Evolutionary conservation across 2,888 invertebrate genomes (phyloP), one percentile per base, ranked within the genome.

Genomic region (Odontothrips loti): DNA sequence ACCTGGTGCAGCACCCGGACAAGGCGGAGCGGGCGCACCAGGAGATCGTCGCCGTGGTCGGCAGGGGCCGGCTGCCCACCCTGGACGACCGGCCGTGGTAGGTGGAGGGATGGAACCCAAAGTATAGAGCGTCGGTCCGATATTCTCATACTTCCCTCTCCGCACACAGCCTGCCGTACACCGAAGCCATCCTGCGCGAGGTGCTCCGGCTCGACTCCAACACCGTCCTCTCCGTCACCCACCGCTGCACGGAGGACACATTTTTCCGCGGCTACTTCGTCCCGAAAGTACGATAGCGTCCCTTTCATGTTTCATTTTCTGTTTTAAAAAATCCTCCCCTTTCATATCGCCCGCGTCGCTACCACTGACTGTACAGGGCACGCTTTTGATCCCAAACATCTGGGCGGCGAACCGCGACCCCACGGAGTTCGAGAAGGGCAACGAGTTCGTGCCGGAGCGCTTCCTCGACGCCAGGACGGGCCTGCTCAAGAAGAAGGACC

Each of bases 381-480:
- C 91, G 0, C 84, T 91, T 81, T 83, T 93, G 0, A 86, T 90
- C 47, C 88, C 90, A 0, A 91, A 92, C 84, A 87, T 91, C 3
- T 86, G 88, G 80, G 88, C 88, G 58, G 87, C 91, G 82, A 90
- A 93, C 84, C 88, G 86, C 84, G 91, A 92, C 85, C 87, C 89
- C 47, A 87, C 88, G 0, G 84, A 90, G 8, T 93, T 93, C 92
- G 89, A 89, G 0, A 91, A 93, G 85, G 92, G 93, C 0, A 89
- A 92, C 81, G 88, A 88, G 80, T 93, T 93, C 85, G 87, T 90
- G 0, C 93, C 93, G 0, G 93, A 93, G 84, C 87, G 93, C 47
- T 93, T 91, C 85, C 87, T 94, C 3, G 88, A 89, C 47, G 87
- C 87, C 3, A 9, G 68, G 23, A 83, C 91, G 43, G 92, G 92